Evolutionary conservation across 2,888 invertebrate genomes (phyloP).

Genomic region (Torymus auratus): DNA sequence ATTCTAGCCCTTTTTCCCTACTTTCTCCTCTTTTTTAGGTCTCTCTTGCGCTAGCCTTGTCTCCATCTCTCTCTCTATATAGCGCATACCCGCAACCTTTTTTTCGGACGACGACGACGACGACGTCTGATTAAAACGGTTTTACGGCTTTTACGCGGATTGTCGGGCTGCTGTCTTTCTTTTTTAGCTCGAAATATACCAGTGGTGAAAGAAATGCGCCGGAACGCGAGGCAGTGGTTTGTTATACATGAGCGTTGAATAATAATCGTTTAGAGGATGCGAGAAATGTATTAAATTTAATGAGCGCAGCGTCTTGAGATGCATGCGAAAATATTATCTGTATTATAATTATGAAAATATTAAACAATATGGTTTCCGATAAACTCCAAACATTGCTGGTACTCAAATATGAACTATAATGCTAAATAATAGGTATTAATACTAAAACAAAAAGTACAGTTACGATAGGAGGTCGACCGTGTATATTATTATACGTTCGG

Average conservation of each 20-base stretch:
- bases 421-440: no score
- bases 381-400: no score
- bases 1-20: background rate
- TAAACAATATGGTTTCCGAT: no score
- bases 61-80: background rate
- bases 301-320: background rate
- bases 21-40: background rate
- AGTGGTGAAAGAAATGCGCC: background rate
- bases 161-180: background rate
- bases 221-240: background rate
- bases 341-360: background rate
- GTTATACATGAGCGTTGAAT: background rate
- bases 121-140: conserved; percentile 36
- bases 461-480: no score
- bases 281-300: background rate
- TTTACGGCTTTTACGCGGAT: conserved; percentile 34
- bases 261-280: background rate
- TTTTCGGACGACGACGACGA: background rate
- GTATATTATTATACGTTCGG: no score
- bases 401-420: no score
- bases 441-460: no score
- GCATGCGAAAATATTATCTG: background rate
- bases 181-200: background rate
- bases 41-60: background rate
- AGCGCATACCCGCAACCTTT: background rate